Evolutionary conservation across 2,113 vertebrate genomes (phyloP).

Genomic region (Erythrocercus mccallii): DNA sequence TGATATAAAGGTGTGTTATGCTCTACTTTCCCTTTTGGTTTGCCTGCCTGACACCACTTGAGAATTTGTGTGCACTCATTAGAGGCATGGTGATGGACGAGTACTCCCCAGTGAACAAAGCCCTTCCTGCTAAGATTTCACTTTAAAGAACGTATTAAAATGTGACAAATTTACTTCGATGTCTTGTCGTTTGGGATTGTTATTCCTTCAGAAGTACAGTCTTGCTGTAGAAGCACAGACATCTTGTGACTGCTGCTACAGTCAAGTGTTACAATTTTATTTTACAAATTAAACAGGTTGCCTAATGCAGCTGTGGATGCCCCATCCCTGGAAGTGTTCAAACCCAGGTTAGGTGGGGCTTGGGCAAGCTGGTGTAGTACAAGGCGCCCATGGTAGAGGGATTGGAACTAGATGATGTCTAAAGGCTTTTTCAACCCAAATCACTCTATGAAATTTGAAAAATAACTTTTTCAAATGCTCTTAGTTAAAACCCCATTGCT

Average conservation of each 20-base stretch:
- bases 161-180: neutral
- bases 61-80: neutral
- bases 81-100: neutral
- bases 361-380: neutral
- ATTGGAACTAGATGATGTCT: neutral
- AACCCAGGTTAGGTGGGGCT: neutral
- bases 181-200: rapidly evolving
- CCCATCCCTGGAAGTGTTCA: neutral
- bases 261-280: neutral
- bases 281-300: neutral
- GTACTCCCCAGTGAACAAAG: neutral
- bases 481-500: neutral
- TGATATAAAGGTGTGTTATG: neutral
- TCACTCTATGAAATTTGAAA: neutral
- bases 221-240: neutral
- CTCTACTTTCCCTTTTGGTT: neutral
- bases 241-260: neutral
- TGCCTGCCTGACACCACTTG: neutral
- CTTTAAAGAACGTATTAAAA: neutral
- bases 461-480: neutral
- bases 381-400: too few relatives aligned
- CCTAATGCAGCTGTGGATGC: neutral
- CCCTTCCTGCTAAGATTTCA: neutral
- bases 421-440: neutral
- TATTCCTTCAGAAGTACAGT: neutral